These are phyloP conservation scores for Neodiprion pinetum DNA, from an alignment of 1,140 invertebrate genomes.

Conservation along the genomic window DNA sequence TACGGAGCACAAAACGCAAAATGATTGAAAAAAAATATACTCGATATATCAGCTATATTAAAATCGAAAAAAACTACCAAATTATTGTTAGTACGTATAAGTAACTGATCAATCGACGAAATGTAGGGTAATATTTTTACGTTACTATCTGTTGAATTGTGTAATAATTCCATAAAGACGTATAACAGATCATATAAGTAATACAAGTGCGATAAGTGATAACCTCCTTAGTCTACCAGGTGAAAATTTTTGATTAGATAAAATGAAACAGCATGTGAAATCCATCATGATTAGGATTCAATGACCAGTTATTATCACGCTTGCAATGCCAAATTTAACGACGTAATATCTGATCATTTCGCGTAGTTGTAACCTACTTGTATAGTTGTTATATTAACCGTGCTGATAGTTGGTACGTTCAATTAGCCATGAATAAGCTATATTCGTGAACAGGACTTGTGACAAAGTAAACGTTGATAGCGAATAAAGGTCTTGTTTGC, in stretches of 20 bases:
- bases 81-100: too few species aligned
- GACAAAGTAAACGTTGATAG: background rate
- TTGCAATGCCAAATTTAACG: too few species aligned
- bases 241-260: background rate
- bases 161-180: background rate
- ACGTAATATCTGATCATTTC: background rate
- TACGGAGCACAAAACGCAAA: too few species aligned
- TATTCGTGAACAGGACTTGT: background rate
- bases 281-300: background rate
- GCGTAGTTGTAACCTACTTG: too few species aligned
- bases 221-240: background rate
- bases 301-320: background rate
- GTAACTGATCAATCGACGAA: background rate
- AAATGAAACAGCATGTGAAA: background rate
- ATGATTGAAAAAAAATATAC: too few species aligned
- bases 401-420: too few species aligned
- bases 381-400: too few species aligned
- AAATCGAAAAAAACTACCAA: too few species aligned
- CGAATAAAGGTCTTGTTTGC: conserved; percentile 2
- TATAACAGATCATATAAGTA: background rate
- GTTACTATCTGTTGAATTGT: background rate
- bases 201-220: background rate
- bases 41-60: too few species aligned
- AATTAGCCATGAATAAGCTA: too few species aligned
- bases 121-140: background rate